Percentiles rank a stretch among this genome's conserved stretches.
Evolutionary conservation across 2,113 vertebrate genomes (phyloP).

Genomic region (Thinocorus orbignyianus): DNA sequence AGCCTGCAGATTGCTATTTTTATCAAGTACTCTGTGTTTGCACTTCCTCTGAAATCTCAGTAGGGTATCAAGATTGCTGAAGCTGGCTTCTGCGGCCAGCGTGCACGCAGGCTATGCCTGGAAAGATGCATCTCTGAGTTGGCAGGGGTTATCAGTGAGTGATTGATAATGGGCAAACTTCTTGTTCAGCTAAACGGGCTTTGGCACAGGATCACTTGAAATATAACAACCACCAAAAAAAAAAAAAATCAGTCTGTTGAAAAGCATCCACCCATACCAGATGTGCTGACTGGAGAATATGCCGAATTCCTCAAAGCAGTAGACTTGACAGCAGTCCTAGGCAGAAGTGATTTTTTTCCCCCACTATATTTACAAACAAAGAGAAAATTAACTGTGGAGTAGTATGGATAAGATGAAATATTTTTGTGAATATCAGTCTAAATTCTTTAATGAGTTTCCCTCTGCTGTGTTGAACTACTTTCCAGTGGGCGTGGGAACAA

Average conservation of each 20-base stretch:
- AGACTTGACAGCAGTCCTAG: neutral
- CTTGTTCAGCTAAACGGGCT: slow-evolving; percentile 29
- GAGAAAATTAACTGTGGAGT: neutral
- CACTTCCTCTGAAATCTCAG: slow-evolving; percentile 26
- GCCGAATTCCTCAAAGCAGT: slow-evolving; percentile 47
- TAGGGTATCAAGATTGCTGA: neutral
- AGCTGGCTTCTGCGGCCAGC: neutral
- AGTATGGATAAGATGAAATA: neutral
- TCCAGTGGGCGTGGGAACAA: neutral
- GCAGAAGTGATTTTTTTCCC: neutral
- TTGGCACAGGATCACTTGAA: slow-evolving; percentile 27
- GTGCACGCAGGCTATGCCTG: neutral
- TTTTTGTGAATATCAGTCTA: neutral
- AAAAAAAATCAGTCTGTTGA: neutral
- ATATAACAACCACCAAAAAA: neutral
- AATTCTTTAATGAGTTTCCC: neutral
- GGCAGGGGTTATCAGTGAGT: neutral
- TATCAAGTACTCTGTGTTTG: neutral
- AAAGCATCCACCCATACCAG: slow-evolving; percentile 47
- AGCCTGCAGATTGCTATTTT: slow-evolving; percentile 37
- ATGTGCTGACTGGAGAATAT: slow-evolving; percentile 43
- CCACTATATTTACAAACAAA: slow-evolving; percentile 24
- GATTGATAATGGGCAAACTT: slow-evolving; percentile 39
- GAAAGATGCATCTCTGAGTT: slow-evolving; percentile 8
- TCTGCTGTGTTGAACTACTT: neutral